Evolutionary conservation across 92 coral and sea anemone genomes (phyloP).

Genomic region (Epizoanthus rinbou): DNA sequence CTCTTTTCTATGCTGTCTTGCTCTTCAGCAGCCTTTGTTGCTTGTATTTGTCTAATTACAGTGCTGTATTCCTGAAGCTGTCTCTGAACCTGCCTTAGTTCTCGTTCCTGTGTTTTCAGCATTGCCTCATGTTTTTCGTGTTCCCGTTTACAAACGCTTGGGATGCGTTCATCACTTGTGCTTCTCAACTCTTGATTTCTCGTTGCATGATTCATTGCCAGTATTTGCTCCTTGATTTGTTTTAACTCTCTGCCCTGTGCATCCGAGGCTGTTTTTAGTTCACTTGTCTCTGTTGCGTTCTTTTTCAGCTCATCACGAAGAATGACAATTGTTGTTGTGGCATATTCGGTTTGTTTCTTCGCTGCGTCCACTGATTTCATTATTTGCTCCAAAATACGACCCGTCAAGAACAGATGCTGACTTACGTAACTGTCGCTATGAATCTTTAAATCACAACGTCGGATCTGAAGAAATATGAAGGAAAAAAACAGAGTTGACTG

Average conservation of each 20-base stretch:
- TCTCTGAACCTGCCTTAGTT: not conserved
- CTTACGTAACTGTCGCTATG: not conserved
- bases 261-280: not conserved
- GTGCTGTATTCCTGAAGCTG: not conserved
- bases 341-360: constrained; percentile 7
- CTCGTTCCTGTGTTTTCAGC: not conserved
- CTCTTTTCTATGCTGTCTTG: not conserved
- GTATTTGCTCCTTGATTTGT: not conserved
- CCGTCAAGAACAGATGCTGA: constrained; percentile 12
- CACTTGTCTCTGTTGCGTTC: not conserved
- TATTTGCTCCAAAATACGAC: not conserved
- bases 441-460: constrained; percentile 6
- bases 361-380: not conserved
- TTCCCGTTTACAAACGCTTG: not conserved
- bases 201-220: not conserved
- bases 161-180: not conserved
- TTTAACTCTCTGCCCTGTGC: not conserved
- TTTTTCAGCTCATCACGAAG: constrained; percentile 16
- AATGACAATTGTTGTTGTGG: not conserved
- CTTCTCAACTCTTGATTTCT: not conserved
- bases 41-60: not conserved
- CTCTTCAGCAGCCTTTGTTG: not conserved
- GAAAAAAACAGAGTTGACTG: not conserved
- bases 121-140: not conserved
- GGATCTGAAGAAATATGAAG: not conserved